Percentiles rank a stretch among this genome's conserved stretches.
phyloP scores from a whole-genome alignment of 1,140 invertebrate genomes.

The Radopholus similis region DNA sequence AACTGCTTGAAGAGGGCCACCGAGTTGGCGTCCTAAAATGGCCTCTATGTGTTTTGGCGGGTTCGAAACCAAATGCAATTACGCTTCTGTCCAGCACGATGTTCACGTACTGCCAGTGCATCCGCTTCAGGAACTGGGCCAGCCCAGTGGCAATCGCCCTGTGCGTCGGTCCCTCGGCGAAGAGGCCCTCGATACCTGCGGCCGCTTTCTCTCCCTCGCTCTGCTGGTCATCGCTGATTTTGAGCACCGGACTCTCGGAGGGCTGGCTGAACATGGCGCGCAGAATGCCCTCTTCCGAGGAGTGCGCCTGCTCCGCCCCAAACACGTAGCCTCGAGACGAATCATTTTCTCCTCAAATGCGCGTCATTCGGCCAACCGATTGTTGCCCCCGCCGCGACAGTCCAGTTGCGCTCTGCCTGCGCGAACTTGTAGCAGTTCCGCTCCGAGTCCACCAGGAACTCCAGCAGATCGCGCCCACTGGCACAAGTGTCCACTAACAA shows the following conservation, averaged over 20 bases:
- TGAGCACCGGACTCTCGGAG: background rate
- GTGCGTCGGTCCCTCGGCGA: conserved; percentile 17
- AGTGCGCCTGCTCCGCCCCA: conserved; percentile 31
- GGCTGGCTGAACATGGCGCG: background rate
- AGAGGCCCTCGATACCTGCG: background rate
- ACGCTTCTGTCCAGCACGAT: conserved; percentile 43
- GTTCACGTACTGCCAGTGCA: conserved; percentile 55
- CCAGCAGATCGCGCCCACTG: conserved; percentile 28
- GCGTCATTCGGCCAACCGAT: conserved; percentile 38
- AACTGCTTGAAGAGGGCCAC: conserved; percentile 40
- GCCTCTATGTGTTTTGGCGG: too few species aligned
- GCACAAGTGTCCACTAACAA: conserved; percentile 50
- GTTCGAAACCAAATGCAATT: background rate
- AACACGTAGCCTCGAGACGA: conserved; percentile 37
- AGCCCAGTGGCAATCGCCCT: conserved; percentile 36
- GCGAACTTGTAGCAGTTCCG: conserved; percentile 47
- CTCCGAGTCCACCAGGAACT: conserved; percentile 52
- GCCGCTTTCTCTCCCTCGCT: background rate
- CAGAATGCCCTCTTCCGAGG: conserved; percentile 6
- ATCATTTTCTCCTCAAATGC: background rate
- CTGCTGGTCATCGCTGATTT: background rate
- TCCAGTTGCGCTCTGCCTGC: conserved; percentile 51
- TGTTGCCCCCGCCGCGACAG: conserved; percentile 50
- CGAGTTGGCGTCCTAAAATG: conserved; percentile 38
- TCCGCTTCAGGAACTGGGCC: conserved; percentile 37